Percentiles rank a stretch among this genome's conserved stretches.
Evolutionary conservation across 2,888 invertebrate species (phyloP).

Genomic region (Thysanoteuthis rhombus): DNA sequence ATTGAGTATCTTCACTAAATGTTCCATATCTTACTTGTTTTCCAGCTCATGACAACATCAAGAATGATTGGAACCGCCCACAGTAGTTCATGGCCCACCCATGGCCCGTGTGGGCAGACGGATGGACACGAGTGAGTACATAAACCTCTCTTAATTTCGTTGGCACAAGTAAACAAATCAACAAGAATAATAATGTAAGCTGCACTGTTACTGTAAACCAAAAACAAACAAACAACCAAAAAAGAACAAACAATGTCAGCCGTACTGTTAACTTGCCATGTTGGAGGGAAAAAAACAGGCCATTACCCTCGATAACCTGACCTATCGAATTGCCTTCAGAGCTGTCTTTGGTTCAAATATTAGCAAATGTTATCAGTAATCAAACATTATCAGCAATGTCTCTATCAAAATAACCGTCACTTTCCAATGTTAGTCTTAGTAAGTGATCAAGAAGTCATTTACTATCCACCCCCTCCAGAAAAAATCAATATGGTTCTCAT

Average conservation of each 20-base stretch:
- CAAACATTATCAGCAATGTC: neutral
- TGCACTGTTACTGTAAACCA: neutral
- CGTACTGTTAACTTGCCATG: neutral
- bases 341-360: neutral
- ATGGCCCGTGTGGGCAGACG: too few species aligned
- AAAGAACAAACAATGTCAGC: neutral
- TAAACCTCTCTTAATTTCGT: too few species aligned
- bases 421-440: neutral
- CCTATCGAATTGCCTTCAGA: neutral
- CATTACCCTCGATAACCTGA: neutral
- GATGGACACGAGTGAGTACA: too few species aligned
- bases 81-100: too few species aligned
- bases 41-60: too few species aligned
- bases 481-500: too few species aligned
- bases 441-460: too few species aligned
- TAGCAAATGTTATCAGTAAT: neutral
- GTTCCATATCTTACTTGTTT: too few species aligned
- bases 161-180: too few species aligned
- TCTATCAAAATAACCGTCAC: neutral
- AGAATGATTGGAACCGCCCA: too few species aligned
- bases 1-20: too few species aligned
- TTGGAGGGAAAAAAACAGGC: neutral
- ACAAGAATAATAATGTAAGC: neutral
- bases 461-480: too few species aligned
- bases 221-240: neutral